phyloP scores from a whole-genome alignment of 2,888 invertebrate genomes.

The Heliconius cydno region DNA sequence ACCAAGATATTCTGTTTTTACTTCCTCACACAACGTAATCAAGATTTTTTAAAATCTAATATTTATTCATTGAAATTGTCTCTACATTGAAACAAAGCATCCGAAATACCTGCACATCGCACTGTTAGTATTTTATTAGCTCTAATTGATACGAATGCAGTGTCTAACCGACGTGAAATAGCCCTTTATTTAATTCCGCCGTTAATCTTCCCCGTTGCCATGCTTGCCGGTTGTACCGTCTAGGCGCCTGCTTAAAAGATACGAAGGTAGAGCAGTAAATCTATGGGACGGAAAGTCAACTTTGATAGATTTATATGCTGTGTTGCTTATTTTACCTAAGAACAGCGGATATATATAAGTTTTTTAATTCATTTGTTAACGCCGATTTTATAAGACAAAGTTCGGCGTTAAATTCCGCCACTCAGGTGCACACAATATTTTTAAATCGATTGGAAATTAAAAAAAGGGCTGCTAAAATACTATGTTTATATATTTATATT shows the following conservation, averaged over 20 bases:
- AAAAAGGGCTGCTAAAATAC: too few species aligned
- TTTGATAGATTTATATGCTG: conserved; percentile 9
- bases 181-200: conserved; percentile 3
- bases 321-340: background rate
- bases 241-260: background rate
- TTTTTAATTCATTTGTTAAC: too few species aligned
- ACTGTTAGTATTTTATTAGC: background rate
- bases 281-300: background rate
- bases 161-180: conserved; percentile 2
- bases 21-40: too few species aligned
- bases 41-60: too few species aligned
- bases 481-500: too few species aligned
- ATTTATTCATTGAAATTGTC: background rate
- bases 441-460: too few species aligned
- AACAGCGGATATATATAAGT: background rate
- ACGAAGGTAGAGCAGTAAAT: background rate
- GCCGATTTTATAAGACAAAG: too few species aligned
- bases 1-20: too few species aligned
- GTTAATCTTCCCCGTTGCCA: conserved; percentile 7
- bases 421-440: too few species aligned
- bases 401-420: too few species aligned
- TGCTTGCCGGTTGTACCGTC: too few species aligned
- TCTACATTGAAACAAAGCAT: background rate
- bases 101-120: background rate
- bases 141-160: conserved; percentile 15